Percentiles rank a stretch among this genome's conserved stretches.
Evolutionary conservation across 1,140 invertebrate species (phyloP).

Genomic region (Penaeus indicus): DNA sequence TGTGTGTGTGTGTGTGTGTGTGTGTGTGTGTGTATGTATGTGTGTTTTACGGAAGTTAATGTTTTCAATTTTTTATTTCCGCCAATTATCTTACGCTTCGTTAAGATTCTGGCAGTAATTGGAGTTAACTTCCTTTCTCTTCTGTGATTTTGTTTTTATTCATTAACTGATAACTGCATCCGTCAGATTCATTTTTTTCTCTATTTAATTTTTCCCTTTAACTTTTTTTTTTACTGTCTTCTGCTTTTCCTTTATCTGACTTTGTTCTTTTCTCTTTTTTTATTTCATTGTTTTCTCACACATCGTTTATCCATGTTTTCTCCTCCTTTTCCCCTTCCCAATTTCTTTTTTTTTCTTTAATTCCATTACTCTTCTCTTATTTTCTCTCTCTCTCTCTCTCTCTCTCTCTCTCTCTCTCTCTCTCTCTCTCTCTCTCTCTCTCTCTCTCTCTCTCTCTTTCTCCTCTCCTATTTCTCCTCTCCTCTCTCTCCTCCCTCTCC

Average conservation of each 20-base stretch:
- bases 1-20: slow-evolving; percentile 19
- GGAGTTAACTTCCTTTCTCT: too few species aligned
- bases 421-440: slow-evolving; percentile 1
- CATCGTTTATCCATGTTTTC: not conserved
- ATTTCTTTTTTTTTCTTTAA: not conserved
- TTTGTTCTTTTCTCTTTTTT: not conserved
- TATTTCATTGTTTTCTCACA: not conserved
- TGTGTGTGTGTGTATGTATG: slow-evolving; percentile 43
- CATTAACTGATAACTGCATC: too few species aligned
- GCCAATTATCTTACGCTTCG: too few species aligned
- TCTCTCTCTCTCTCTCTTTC: not conserved
- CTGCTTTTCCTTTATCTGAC: not conserved
- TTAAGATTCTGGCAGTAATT: too few species aligned
- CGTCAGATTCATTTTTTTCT: not conserved
- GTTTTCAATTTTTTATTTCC: not conserved
- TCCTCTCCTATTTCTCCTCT: not conserved
- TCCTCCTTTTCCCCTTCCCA: too few species aligned
- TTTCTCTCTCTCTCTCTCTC: not conserved
- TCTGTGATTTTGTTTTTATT: too few species aligned
- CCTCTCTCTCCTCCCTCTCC: not conserved
- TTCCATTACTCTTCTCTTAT: not conserved
- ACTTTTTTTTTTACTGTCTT: slow-evolving; percentile 31
- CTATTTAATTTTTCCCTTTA: slow-evolving; percentile 11
- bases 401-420: not conserved
- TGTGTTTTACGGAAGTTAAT: slow-evolving; percentile 11